Evolutionary conservation across 2,113 vertebrate species (phyloP).

Genomic region (Chascanopsetta lugubris): DNA sequence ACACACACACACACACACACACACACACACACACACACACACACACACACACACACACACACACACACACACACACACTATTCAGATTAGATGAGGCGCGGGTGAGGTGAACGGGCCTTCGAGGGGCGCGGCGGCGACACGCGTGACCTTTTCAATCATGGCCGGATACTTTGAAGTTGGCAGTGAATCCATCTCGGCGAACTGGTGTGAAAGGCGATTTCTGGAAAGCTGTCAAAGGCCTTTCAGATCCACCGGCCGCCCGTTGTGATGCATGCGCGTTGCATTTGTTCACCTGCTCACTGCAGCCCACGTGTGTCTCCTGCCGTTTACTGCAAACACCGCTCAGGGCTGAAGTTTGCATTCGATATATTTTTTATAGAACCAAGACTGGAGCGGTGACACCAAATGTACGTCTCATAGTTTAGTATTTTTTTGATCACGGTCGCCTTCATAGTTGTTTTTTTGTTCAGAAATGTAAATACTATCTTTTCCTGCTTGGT

Average conservation of each 20-base stretch:
- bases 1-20: slow-evolving; percentile 63
- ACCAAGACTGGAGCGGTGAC: no score
- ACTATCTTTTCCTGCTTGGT: no score
- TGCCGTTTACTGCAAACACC: not conserved
- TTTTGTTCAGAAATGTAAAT: no score
- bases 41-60: slow-evolving; percentile 62
- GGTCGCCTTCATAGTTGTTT: no score
- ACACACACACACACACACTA: slow-evolving; percentile 69
- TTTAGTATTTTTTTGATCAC: no score
- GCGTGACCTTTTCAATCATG: slow-evolving; percentile 74
- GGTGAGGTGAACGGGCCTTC: slow-evolving; percentile 48
- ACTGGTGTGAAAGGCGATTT: slow-evolving; percentile 75
- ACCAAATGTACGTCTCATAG: no score
- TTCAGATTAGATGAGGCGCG: slow-evolving; percentile 77
- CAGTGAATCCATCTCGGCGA: slow-evolving; percentile 78
- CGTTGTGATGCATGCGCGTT: slow-evolving; percentile 73
- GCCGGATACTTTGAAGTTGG: slow-evolving; percentile 69
- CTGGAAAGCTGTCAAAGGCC: slow-evolving; percentile 65
- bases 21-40: slow-evolving; percentile 66
- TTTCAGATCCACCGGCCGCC: slow-evolving; percentile 63
- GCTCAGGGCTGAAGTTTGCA: not conserved
- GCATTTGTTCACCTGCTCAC: slow-evolving; percentile 47
- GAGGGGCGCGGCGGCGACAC: slow-evolving; percentile 56
- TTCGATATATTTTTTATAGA: no score
- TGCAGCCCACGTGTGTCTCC: not conserved